phyloP scores from a whole-genome alignment of 2,888 invertebrate genomes.

The Cotesia congregata region DNA sequence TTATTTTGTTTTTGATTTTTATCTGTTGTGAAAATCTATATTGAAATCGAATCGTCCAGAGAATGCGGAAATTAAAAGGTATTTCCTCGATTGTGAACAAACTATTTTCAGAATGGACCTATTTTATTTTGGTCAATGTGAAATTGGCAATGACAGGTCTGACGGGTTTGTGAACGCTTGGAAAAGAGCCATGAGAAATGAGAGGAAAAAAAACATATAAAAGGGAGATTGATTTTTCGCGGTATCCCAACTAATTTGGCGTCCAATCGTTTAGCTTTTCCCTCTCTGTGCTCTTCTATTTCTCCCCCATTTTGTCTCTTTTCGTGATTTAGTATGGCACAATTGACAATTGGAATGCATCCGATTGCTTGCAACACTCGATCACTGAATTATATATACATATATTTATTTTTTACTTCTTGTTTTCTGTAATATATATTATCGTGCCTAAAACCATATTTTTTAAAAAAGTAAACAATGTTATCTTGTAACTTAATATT shows the following conservation, averaged over 20 bases:
- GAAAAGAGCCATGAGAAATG: constrained; percentile 14
- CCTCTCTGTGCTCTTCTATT: constrained; percentile 13
- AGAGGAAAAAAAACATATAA: constrained; percentile 45
- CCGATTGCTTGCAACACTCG: constrained; percentile 13
- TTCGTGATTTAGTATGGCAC: constrained; percentile 10
- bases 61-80: constrained; percentile 44
- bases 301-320: constrained; percentile 17
- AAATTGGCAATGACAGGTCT: constrained; percentile 51
- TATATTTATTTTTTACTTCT: not conserved
- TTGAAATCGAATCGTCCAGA: not conserved
- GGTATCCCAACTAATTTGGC: constrained; percentile 60
- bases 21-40: not conserved
- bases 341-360: constrained; percentile 19
- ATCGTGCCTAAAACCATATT: not conserved
- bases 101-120: constrained; percentile 47
- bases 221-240: constrained; percentile 67
- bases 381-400: constrained; percentile 11
- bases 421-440: not conserved
- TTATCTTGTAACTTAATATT: not conserved
- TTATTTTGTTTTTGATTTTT: constrained; percentile 6
- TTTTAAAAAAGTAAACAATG: not conserved
- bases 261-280: constrained; percentile 34
- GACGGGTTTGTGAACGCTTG: constrained; percentile 24
- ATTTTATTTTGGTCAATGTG: constrained; percentile 38
- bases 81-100: constrained; percentile 29